Evolutionary conservation across 1,140 invertebrate genomes (phyloP).

Genomic region (Papilio polytes): DNA sequence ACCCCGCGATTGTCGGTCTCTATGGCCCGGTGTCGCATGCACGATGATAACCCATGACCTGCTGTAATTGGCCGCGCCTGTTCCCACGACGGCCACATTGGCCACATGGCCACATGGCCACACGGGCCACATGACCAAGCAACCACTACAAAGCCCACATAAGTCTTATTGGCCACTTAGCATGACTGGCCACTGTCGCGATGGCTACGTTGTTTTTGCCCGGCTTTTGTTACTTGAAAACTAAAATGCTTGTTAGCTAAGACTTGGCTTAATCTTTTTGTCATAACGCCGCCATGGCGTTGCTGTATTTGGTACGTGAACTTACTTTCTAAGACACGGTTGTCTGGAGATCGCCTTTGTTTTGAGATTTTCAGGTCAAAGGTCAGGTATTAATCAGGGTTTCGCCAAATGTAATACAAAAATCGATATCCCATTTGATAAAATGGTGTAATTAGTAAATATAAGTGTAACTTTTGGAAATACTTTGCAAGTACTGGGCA

Average conservation of each 20-base stretch:
- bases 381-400: background rate
- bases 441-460: no score
- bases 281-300: background rate
- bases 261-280: background rate
- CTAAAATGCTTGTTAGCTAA: slow-evolving; percentile 6
- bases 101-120: slow-evolving; percentile 15
- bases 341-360: background rate
- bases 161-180: background rate
- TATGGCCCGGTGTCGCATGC: slow-evolving; percentile 31
- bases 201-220: background rate
- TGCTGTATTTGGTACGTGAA: slow-evolving; percentile 5
- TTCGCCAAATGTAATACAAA: background rate
- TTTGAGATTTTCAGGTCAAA: background rate
- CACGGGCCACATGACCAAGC: background rate
- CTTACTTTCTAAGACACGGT: background rate
- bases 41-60: slow-evolving; percentile 44
- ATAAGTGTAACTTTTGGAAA: no score
- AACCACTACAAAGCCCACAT: background rate
- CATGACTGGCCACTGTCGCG: background rate
- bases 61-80: slow-evolving; percentile 41
- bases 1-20: slow-evolving; percentile 25
- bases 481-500: no score
- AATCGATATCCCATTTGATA: background rate
- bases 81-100: slow-evolving; percentile 43
- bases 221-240: background rate